A percentile compares a stretch with the other conserved stretches of the same genome.
phyloP scores from a whole-genome alignment of 2,888 invertebrate genomes.

The Frankliniella fusca region DNA sequence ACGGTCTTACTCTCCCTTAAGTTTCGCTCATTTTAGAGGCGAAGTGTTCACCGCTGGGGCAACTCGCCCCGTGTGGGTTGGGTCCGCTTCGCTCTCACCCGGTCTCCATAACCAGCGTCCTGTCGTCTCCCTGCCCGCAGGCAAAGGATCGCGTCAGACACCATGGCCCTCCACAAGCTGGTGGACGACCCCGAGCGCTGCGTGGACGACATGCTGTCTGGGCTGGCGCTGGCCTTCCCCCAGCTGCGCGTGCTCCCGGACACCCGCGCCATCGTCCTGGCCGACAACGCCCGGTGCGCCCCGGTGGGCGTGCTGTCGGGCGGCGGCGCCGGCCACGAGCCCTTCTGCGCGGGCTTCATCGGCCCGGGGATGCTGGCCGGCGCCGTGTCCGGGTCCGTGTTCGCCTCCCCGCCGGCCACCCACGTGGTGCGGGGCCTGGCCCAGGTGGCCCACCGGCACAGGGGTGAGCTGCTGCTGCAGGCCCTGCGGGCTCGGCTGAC shows the following conservation, averaged over 20 bases:
- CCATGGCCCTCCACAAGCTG: conserved; percentile 8
- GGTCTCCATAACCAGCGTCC: no score
- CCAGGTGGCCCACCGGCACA: conserved; percentile 54
- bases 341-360: conserved; percentile 65
- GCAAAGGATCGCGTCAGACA: background rate
- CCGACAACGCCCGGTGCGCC: conserved; percentile 50
- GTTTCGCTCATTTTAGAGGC: no score
- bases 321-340: conserved; percentile 83
- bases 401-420: conserved; percentile 70
- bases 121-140: no score
- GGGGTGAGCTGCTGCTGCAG: conserved; percentile 49
- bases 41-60: no score
- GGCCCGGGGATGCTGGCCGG: conserved; percentile 77
- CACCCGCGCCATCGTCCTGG: background rate
- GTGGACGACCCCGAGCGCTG: conserved; percentile 18
- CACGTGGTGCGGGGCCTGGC: conserved; percentile 62
- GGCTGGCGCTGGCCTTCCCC: background rate
- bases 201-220: conserved; percentile 1
- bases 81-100: no score
- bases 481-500: no score
- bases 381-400: conserved; percentile 69
- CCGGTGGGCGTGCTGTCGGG: conserved; percentile 61
- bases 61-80: no score
- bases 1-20: no score
- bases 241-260: background rate